Conservation (phyloP, 2,888 invertebrate species). For the Scelioninae gen. 2 region DNA sequence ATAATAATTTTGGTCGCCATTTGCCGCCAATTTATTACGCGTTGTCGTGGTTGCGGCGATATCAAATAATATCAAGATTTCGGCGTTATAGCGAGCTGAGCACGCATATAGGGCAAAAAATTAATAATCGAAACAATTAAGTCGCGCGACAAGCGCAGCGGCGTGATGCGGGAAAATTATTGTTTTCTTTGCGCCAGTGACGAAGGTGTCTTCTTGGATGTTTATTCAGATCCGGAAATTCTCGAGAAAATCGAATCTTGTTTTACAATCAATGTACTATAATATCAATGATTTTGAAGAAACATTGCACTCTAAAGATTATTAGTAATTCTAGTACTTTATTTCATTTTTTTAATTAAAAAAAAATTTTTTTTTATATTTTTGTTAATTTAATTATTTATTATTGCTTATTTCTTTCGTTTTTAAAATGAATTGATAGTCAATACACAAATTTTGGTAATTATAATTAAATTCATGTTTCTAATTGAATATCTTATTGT, state of each 20-base stretch:
- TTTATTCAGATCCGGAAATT: slow-evolving; percentile 65
- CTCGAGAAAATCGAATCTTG: slow-evolving; percentile 67
- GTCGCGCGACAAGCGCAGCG: slow-evolving; percentile 1
- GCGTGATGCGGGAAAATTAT: slow-evolving; percentile 64
- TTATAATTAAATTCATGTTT: too few species aligned
- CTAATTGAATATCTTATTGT: too few species aligned
- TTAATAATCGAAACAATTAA: slow-evolving; percentile 5
- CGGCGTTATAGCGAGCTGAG: slow-evolving; percentile 7
- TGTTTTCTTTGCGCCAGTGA: slow-evolving; percentile 72
- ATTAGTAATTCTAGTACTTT: too few species aligned
- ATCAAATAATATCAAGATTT: background rate
- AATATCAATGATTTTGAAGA: too few species aligned
- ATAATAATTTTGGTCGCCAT: slow-evolving; percentile 45
- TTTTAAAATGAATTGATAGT: too few species aligned
- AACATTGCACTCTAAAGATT: too few species aligned
- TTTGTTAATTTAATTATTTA: too few species aligned
- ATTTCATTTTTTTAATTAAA: too few species aligned
- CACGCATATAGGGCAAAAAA: background rate
- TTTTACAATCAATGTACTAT: slow-evolving; percentile 67
- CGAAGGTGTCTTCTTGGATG: slow-evolving; percentile 71
- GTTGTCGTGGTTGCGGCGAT: slow-evolving; percentile 42
- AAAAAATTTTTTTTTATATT: too few species aligned
- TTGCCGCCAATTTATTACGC: slow-evolving; percentile 64
- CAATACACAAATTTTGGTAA: too few species aligned
- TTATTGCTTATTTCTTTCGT: too few species aligned